Evolutionary conservation across 2,888 invertebrate genomes (phyloP), one percentile per base, ranked within the genome.

Genomic region (Caenorhabditis sp.): DNA sequence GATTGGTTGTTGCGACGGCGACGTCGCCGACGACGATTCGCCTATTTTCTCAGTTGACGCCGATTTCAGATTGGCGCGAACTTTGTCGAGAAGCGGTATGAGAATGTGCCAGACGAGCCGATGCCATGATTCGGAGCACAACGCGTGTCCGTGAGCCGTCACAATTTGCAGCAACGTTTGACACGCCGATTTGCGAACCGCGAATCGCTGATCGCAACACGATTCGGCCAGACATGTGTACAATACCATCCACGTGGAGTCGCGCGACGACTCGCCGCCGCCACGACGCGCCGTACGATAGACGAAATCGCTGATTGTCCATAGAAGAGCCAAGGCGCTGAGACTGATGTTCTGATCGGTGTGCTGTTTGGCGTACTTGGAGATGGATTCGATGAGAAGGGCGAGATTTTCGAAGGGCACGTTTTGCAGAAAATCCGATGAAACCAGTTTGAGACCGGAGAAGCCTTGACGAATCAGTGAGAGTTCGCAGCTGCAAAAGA

Each of bases 91-190:
- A 86, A 97, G 91, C 0, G 97, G 96, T 89, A 97, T 97, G 50
- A 97, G 90, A 21, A 97, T 96, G 91, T 95, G 94, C 94, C 94
- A 94, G 10, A 97, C 91, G 37, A 97, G 92, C 0, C 94, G 93
- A 83, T 95, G 93, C 97, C 97, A 82, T 0, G 82, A 79, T 23
- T 65, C 23, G 6, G 78, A 43, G 37, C 79, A 59, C 10, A 81
- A 69, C n/a, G 82, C 81, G 62, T 82, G 82, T 27, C 82, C 82
- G 54, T 99, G 97, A 0, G 97, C 95, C 0, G 95, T 93, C 87
- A 99, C 94, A 21, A 97, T 97, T 59, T 96, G 96, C 90, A 99
- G 97, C 65, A 99, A 90, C 0, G 99, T 99, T 90, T 97, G 97
- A 58, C 95, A 94, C 8, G 97, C 95, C 5, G 96, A 96, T 64